Evolutionary conservation across 2,113 vertebrate species (phyloP).

Genomic region (Tenrec ecaudatus): DNA sequence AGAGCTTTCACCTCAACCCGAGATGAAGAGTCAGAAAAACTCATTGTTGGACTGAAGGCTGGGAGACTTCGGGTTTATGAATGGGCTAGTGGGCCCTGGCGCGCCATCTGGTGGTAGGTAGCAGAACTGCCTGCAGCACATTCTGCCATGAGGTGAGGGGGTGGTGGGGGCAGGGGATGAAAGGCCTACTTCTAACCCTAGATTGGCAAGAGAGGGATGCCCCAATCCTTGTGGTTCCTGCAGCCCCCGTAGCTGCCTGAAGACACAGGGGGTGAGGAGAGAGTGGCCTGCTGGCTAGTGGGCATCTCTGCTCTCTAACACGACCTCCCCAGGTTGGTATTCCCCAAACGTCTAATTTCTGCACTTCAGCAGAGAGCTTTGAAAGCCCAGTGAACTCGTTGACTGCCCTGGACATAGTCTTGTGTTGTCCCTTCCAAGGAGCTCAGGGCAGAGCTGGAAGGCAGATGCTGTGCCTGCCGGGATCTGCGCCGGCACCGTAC

Average conservation of each 20-base stretch:
- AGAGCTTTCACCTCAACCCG: neutral
- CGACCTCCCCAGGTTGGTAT: neutral
- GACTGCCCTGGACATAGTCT: neutral
- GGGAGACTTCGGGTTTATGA: neutral
- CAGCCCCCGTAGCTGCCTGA: neutral
- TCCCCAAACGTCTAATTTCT: slow-evolving; percentile 17
- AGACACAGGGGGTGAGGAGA: neutral
- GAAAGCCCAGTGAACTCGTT: neutral
- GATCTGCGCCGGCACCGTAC: neutral
- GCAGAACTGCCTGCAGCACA: slow-evolving; percentile 11
- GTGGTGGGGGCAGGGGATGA: neutral
- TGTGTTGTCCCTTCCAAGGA: neutral
- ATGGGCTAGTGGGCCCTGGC: rapidly evolving
- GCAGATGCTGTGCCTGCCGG: neutral
- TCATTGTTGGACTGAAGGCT: neutral
- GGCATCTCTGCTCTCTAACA: neutral
- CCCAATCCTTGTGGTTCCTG: neutral
- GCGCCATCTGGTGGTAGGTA: slow-evolving; percentile 37
- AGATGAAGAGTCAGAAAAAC: neutral
- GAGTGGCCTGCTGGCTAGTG: neutral
- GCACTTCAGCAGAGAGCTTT: neutral
- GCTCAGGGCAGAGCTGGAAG: neutral
- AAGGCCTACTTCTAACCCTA: neutral
- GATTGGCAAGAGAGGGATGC: neutral
- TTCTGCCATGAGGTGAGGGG: rapidly evolving